Conservation (phyloP, 2,113 vertebrate species). For the Mionectes macconnelli region DNA sequence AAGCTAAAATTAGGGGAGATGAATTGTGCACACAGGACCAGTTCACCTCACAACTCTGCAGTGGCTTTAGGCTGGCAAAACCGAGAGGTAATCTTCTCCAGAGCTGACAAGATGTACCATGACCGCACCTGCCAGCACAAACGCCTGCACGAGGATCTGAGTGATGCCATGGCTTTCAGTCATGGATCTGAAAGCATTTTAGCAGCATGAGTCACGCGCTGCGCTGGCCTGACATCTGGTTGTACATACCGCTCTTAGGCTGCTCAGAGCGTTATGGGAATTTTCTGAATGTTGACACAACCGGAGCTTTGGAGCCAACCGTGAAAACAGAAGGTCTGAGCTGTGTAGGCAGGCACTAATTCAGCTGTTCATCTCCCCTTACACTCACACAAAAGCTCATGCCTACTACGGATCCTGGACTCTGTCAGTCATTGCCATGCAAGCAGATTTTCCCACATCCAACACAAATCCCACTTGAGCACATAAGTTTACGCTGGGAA, state of each 20-base stretch:
- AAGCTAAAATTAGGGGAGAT: not conserved
- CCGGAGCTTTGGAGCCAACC: slow-evolving; percentile 66
- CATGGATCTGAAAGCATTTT: not conserved
- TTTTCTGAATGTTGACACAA: slow-evolving; percentile 63
- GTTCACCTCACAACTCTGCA: not conserved
- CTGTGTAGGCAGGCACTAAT: not conserved
- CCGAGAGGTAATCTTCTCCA: not conserved
- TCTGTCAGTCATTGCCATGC: not conserved
- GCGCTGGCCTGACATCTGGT: not conserved
- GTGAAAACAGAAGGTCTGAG: slow-evolving; percentile 29
- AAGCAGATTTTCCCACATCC: not conserved
- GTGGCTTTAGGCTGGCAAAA: not conserved
- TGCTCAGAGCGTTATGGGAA: slow-evolving; percentile 59
- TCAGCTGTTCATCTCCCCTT: not conserved
- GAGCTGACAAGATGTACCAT: not conserved
- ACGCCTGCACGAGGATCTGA: not conserved
- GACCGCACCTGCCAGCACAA: not conserved
- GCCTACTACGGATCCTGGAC: fast-evolving
- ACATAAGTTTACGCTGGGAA: not conserved
- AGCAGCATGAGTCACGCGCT: not conserved
- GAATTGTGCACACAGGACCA: not conserved
- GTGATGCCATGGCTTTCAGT: not conserved
- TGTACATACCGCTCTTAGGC: slow-evolving; percentile 1
- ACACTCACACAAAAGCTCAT: fast-evolving
- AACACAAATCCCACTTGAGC: not conserved